Percentiles rank a stretch among this genome's conserved stretches.
Conservation (phyloP, 2,113 vertebrate species). For the Boulengeromyrus knoepffleri region DNA sequence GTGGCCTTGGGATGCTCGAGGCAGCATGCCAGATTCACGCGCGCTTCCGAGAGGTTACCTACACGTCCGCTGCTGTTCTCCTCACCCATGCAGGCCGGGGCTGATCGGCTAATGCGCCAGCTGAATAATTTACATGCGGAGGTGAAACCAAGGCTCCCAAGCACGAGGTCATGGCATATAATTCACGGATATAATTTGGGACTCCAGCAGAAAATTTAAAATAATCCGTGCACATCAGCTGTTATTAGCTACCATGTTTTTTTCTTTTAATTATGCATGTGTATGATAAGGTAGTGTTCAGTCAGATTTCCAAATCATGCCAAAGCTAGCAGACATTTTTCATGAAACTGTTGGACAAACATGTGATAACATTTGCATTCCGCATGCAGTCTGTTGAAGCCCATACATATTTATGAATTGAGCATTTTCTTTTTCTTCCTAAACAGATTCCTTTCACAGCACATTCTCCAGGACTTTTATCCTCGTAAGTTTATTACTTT, state of each 20-base stretch:
- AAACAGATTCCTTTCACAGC: slow-evolving; percentile 11
- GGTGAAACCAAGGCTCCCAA: slow-evolving; percentile 19
- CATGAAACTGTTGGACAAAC: slow-evolving; percentile 1
- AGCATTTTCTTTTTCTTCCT: not conserved
- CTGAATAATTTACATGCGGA: slow-evolving; percentile 54
- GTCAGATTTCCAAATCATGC: not conserved
- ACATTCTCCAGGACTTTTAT: slow-evolving; percentile 12
- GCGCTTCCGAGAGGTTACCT: not conserved
- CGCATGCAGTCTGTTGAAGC: not conserved
- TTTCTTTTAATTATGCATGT: not conserved
- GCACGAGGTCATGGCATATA: not conserved
- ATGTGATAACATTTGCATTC: slow-evolving; percentile 7
- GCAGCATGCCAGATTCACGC: not conserved
- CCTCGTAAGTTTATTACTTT: slow-evolving; percentile 30
- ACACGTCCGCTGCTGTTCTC: not conserved
- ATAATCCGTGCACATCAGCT: not conserved
- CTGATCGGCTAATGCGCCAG: slow-evolving; percentile 37
- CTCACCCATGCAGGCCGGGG: not conserved
- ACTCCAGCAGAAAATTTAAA: not conserved
- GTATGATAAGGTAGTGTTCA: not conserved
- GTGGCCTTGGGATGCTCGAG: not conserved
- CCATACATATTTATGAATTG: slow-evolving; percentile 18
- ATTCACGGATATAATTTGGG: not conserved
- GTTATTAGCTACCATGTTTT: not conserved
- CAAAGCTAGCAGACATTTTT: not conserved